Base-by-base conservation (phyloP, 2,797 vertebrate species). In the Phyllotis vaccarum region DNA sequence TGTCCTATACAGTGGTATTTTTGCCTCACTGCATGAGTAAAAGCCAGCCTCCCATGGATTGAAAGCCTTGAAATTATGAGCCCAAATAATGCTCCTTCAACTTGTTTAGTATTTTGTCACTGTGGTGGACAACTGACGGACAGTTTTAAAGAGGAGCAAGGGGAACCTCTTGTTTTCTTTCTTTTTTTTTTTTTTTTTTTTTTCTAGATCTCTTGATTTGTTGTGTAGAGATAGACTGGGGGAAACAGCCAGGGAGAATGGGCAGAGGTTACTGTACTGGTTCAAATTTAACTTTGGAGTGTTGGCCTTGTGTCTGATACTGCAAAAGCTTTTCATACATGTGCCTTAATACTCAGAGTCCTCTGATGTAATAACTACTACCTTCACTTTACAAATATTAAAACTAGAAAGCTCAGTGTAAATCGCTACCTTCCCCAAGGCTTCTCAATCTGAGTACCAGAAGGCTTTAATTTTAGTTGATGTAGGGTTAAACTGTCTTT, bases 361-460 rank as follows among this genome's bases (percentile, higher is more conserved):
- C 29, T 81, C 5, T 27, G 8, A 82, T 9, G 10, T 49, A 92
- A 54, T 49, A 49, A 66, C 89, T 40, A 74, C 29, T 72, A 34
- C 7, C 24, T 75, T 83, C n/a, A 58, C 43, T 87, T 87, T 94
- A 64, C 24, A 94, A 49, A 37, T 81, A 31, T 43, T 21, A 21
- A 93, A 76, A 43, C 12, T 80, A 82, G 62, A 88, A 93, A 40
- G 22, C 68, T 70, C 37, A 86, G 58, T 70, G 74, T 83, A 83
- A 83, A 62, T 70, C 11, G n/a, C 46, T 16, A 24, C 68, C 76
- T 83, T 43, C 75, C 31, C 43, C 10, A 46, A 87, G 86, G 40
- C 37, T 43, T 81, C 52, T 93, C 37, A 80, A 68, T 34, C 52
- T 72, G 64, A 60, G 16, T 54, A 29, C 13, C 58, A 93, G 43